Percentiles rank a stretch among this genome's conserved stretches.
Evolutionary conservation across 2,113 vertebrate species (phyloP).

Genomic region (Numenius arquata): DNA sequence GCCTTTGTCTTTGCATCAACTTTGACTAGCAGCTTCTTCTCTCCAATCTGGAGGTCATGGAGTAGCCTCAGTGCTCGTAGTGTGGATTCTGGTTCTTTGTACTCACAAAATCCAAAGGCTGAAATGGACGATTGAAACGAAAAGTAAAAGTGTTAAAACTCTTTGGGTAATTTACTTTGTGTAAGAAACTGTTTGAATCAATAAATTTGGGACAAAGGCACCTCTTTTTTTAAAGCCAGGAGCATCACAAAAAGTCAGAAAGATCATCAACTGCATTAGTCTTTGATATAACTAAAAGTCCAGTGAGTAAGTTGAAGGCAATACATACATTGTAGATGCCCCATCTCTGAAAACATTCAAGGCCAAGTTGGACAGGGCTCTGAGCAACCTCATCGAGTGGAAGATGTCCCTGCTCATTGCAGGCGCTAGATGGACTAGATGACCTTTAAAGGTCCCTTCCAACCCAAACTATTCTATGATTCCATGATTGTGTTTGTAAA

Average conservation of each 20-base stretch:
- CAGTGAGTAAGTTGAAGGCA: not conserved
- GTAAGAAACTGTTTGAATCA: not conserved
- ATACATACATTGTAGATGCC: not conserved
- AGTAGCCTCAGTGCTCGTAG: conserved; percentile 91
- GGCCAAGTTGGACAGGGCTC: not conserved
- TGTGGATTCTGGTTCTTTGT: conserved; percentile 97
- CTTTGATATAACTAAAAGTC: not conserved
- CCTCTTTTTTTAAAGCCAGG: not conserved
- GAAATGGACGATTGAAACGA: conserved; percentile 16
- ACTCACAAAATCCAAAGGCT: conserved; percentile 99
- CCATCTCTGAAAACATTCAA: not conserved
- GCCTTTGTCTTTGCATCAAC: conserved; percentile 99
- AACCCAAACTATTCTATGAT: not conserved
- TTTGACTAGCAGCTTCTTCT: conserved; percentile 97
- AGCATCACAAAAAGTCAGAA: not conserved
- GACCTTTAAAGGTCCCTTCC: not conserved
- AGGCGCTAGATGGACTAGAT: not conserved
- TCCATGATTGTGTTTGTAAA: not conserved
- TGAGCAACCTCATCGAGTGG: not conserved
- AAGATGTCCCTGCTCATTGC: not conserved
- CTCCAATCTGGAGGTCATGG: conserved; percentile 94
- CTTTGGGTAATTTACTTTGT: not conserved
- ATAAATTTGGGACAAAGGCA: not conserved
- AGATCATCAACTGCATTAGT: not conserved
- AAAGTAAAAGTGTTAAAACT: not conserved